Evolutionary conservation across 2,797 vertebrate genomes (phyloP).

Genomic region (Rhynchotus rufescens): DNA sequence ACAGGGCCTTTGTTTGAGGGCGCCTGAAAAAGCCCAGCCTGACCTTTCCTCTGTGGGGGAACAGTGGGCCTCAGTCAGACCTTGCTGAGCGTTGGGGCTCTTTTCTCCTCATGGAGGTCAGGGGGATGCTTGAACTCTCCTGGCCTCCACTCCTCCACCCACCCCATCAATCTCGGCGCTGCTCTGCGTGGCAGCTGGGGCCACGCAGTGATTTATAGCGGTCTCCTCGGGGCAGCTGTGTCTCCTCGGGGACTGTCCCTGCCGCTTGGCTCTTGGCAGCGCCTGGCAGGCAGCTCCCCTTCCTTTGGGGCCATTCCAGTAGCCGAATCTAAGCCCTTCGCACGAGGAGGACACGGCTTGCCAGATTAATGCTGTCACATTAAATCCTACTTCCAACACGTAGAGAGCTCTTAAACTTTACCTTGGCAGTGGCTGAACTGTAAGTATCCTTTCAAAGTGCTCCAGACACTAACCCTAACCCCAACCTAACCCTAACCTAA

Average conservation of each 20-base stretch:
- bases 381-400: neutral
- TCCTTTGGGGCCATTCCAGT: neutral
- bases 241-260: neutral
- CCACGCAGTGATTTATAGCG: neutral
- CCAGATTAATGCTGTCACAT: neutral
- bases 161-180: slow-evolving; percentile 62
- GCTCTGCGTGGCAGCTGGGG: neutral
- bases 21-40: neutral
- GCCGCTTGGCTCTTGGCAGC: neutral
- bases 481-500: no score
- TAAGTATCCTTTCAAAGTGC: neutral
- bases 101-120: neutral
- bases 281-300: neutral
- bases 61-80: slow-evolving; percentile 62
- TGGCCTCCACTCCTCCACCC: slow-evolving; percentile 33
- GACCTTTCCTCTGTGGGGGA: slow-evolving; percentile 57
- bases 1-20: slow-evolving; percentile 57
- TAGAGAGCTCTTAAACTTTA: neutral
- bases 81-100: neutral
- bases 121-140: slow-evolving; percentile 64
- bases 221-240: neutral
- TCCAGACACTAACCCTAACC: neutral
- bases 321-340: neutral
- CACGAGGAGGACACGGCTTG: neutral
- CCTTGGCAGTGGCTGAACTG: neutral